Conservation (phyloP, 2,888 invertebrate species). For the Abrostola tripartita region DNA sequence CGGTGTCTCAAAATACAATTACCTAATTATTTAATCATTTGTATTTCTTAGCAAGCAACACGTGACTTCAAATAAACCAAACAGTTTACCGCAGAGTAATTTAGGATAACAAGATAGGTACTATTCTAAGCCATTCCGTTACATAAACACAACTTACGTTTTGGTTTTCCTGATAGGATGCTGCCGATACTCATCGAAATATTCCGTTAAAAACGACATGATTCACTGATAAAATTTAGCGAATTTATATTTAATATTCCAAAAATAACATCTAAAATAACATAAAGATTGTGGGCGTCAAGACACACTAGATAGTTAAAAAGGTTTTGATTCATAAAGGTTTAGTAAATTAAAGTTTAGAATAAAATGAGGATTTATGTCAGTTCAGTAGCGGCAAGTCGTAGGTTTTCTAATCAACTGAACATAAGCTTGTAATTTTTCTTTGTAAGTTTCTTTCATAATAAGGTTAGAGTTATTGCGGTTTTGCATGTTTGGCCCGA, state of each 20-base stretch:
- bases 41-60: too few species aligned
- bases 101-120: too few species aligned
- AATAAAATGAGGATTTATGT: conserved; percentile 4
- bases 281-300: conserved; percentile 7
- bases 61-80: too few species aligned
- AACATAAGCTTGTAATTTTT: conserved; percentile 60
- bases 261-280: conserved; percentile 15
- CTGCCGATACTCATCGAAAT: conserved; percentile 81
- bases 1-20: too few species aligned
- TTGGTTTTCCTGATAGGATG: conserved; percentile 79
- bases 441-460: conserved; percentile 73
- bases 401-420: conserved; percentile 65
- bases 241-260: conserved; percentile 12
- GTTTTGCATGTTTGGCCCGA: conserved; percentile 78
- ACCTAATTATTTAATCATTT: too few species aligned
- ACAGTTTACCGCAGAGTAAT: too few species aligned
- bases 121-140: not conserved
- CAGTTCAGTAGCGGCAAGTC: conserved; percentile 29
- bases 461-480: conserved; percentile 77
- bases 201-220: conserved; percentile 86
- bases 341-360: conserved; percentile 4
- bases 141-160: conserved; percentile 71
- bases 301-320: conserved; percentile 7
- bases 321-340: not conserved
- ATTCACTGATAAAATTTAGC: conserved; percentile 42